Conservation (phyloP, 2,797 vertebrate species). For the Poecilia wingei region DNA sequence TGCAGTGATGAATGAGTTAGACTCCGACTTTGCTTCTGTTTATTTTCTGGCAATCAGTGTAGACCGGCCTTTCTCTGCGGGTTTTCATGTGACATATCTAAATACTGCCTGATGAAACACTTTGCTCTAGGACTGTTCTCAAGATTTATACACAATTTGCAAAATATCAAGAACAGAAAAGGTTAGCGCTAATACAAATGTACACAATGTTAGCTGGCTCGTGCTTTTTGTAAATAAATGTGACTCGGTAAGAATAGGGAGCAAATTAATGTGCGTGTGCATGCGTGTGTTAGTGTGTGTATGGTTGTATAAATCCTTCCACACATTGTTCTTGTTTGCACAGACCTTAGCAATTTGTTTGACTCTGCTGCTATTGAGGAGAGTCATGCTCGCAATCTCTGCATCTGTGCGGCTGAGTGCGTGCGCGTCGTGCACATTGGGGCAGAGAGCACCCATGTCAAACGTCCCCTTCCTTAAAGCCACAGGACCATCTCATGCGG, state of each 20-base stretch:
- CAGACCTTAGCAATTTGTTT: constrained; percentile 78
- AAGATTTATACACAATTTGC: constrained; percentile 47
- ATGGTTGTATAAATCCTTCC: constrained; percentile 58
- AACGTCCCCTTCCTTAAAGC: constrained; percentile 57
- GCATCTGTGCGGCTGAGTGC: constrained; percentile 41
- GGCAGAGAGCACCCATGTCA: constrained; percentile 51
- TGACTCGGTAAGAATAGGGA: constrained; percentile 36
- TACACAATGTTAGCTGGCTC: constrained; percentile 30
- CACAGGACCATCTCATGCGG: constrained; percentile 55
- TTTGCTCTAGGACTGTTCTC: constrained; percentile 38
- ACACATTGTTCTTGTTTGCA: constrained; percentile 78
- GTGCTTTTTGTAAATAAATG: constrained; percentile 55
- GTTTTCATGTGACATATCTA: constrained; percentile 54
- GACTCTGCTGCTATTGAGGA: constrained; percentile 66
- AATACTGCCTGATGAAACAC: constrained; percentile 63
- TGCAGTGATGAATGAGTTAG: constrained; percentile 67
- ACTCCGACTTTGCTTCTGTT: constrained; percentile 47
- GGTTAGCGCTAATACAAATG: constrained; percentile 44
- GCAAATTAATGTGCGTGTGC: constrained; percentile 12
- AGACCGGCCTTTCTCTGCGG: constrained; percentile 38
- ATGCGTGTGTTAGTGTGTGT: background rate
- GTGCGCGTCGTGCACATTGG: constrained; percentile 29
- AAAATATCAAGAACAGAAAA: constrained; percentile 24
- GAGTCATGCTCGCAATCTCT: constrained; percentile 58
- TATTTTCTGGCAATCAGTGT: constrained; percentile 75